Evolutionary conservation across 2,888 invertebrate species (phyloP), one percentile per base, ranked within the genome.

Genomic region (Cyaniris semiargus): DNA sequence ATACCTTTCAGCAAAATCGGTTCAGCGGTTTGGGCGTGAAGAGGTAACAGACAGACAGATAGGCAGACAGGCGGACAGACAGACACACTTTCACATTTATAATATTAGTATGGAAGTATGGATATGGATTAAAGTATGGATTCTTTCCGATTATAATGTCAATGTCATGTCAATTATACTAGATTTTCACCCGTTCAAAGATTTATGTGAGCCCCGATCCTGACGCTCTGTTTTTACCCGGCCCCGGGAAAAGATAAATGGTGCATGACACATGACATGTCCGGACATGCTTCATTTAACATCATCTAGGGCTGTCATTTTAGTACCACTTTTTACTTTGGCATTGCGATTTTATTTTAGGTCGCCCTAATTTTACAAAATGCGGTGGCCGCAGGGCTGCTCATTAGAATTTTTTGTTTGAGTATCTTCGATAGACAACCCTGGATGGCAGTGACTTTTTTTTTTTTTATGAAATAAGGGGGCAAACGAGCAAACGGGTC

Each of bases 211-310:
- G 27, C 2, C 23, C 1, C 23, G 23, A 21, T 21, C 44, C 38
- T 23, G 72, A 72, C 72, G 21, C 44, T 23, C 72, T 44, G 72
- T 72, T 38, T 72, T 72, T 72, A 38, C 72, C 44, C 44, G 72
- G 44, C 13, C 72, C 38, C 38, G 72, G 23, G 13, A 44, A 38
- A 72, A 72, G 72, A 72, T 72, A 38, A 44, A 72, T 72, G 72
- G 38, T 21, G 23, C 72, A 72, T 44, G 34, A 44, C 44, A 38
- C 44, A 72, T 7, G 72, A 72, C 72, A 48, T 44, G 44, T 38
- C 44, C 72, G 34, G 72, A 38, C 21, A 72, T 15, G 44, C 72
- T 72, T 72, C 44, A 72, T 72, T 72, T 44, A 72, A 72, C 44
- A 72, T 72, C 38, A 38, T 72, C 13, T 72, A 72, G 23, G 38